Conservation (phyloP, 2,888 invertebrate genomes). For the Chamaedrilus cognettii region DNA sequence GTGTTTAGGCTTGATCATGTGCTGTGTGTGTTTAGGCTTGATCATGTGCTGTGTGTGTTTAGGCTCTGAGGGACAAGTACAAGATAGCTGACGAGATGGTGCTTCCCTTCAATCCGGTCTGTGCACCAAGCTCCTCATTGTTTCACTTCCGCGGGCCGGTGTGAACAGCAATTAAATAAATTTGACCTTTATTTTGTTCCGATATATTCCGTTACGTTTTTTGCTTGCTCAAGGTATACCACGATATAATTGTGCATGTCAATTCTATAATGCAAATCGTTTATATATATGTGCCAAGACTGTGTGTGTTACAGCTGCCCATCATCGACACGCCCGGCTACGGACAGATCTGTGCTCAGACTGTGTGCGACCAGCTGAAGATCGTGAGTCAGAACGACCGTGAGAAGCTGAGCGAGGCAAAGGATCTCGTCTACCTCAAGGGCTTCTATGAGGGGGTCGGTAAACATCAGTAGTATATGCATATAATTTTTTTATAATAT, state of each 20-base stretch:
- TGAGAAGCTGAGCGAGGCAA: constrained; percentile 90
- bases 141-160: too few relatives aligned
- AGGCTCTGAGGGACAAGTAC: constrained; percentile 89
- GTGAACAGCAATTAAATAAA: too few relatives aligned
- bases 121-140: too few relatives aligned
- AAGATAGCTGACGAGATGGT: constrained; percentile 82
- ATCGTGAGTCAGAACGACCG: constrained; percentile 98
- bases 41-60: too few relatives aligned
- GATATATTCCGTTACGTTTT: too few relatives aligned
- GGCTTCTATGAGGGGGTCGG: constrained; percentile 79
- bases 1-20: too few relatives aligned
- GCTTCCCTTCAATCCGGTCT: constrained; percentile 69
- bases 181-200: too few relatives aligned
- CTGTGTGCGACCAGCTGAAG: constrained; percentile 83
- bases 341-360: constrained; percentile 83
- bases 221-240: too few relatives aligned
- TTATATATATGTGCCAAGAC: background rate
- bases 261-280: too few relatives aligned
- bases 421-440: constrained; percentile 93
- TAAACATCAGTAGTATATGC: too few relatives aligned
- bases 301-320: constrained; percentile 69
- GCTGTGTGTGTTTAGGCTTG: too few relatives aligned
- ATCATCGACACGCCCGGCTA: constrained; percentile 90
- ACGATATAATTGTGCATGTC: too few relatives aligned
- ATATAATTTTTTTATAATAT: constrained; percentile 1